Evolutionary conservation across 2,113 vertebrate genomes (phyloP).

Genomic region (Nothocercus nigrocapillus): DNA sequence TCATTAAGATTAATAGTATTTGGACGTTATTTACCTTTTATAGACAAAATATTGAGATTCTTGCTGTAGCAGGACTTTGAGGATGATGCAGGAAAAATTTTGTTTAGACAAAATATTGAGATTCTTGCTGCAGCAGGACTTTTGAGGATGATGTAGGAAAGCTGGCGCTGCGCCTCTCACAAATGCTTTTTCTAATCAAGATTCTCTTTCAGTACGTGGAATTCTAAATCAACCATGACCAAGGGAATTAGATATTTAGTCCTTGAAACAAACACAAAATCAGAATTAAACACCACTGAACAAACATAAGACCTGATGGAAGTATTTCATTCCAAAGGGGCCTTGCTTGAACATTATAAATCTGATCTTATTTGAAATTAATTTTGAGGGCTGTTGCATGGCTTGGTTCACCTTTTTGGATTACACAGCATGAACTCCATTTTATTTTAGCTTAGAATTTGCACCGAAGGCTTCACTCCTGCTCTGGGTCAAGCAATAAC

Average conservation of each 20-base stretch:
- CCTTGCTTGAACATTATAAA: neutral
- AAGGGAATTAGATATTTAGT: neutral
- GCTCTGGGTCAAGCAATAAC: neutral
- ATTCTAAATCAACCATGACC: neutral
- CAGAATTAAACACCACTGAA: constrained; percentile 26
- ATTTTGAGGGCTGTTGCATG: neutral
- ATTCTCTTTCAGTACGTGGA: neutral
- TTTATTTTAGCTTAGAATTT: neutral
- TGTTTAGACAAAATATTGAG: constrained; percentile 46
- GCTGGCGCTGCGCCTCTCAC: neutral
- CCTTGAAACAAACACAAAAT: constrained; percentile 19
- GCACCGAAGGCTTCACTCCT: neutral
- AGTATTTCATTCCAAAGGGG: neutral
- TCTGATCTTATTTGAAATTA: neutral
- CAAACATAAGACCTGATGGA: neutral
- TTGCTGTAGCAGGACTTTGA: constrained; percentile 44
- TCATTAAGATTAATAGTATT: constrained; percentile 31
- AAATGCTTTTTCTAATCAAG: constrained; percentile 2
- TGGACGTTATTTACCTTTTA: constrained; percentile 69
- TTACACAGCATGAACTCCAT: neutral
- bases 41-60: constrained; percentile 55
- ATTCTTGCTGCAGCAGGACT: constrained; percentile 43
- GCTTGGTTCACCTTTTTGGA: neutral
- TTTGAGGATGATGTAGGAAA: constrained; percentile 27
- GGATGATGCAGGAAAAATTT: constrained; percentile 10